A percentile compares a stretch with the other conserved stretches of the same genome.
These are phyloP conservation scores for Gymnocheta viridis DNA, from an alignment of 2,888 invertebrate species.

Conservation along the genomic window DNA sequence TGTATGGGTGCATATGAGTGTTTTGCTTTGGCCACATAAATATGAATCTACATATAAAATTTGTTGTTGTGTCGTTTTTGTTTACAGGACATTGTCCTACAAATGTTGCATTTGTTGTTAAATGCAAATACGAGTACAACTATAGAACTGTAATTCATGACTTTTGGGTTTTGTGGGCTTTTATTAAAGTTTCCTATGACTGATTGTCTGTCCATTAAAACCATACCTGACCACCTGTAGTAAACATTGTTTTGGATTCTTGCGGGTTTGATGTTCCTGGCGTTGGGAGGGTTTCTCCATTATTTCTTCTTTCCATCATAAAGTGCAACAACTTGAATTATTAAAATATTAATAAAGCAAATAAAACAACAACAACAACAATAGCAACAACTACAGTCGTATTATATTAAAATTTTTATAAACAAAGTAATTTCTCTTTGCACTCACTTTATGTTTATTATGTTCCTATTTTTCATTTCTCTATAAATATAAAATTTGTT, in stretches of 20 bases:
- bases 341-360: not conserved
- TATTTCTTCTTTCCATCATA: slow-evolving; percentile 24
- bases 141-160: not conserved
- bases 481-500: slow-evolving; percentile 17
- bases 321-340: slow-evolving; percentile 57
- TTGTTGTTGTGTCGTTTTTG: not conserved
- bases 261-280: slow-evolving; percentile 32
- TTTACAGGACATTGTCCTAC: slow-evolving; percentile 61
- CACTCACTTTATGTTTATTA: not conserved
- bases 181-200: not conserved
- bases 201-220: not conserved
- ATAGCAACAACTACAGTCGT: not conserved
- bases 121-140: not conserved
- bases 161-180: slow-evolving; percentile 8
- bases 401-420: slow-evolving; percentile 45
- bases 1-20: not conserved
- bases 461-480: slow-evolving; percentile 9
- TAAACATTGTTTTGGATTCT: slow-evolving; percentile 7
- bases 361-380: slow-evolving; percentile 34
- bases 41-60: not conserved
- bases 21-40: not conserved
- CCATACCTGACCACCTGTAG: not conserved
- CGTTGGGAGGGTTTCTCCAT: not conserved
- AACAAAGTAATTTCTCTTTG: slow-evolving; percentile 13
- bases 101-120: slow-evolving; percentile 38